These are phyloP conservation scores for Heliopora coerulea DNA, from an alignment of 92 coral and sea anemone species.

Conservation along the genomic window DNA sequence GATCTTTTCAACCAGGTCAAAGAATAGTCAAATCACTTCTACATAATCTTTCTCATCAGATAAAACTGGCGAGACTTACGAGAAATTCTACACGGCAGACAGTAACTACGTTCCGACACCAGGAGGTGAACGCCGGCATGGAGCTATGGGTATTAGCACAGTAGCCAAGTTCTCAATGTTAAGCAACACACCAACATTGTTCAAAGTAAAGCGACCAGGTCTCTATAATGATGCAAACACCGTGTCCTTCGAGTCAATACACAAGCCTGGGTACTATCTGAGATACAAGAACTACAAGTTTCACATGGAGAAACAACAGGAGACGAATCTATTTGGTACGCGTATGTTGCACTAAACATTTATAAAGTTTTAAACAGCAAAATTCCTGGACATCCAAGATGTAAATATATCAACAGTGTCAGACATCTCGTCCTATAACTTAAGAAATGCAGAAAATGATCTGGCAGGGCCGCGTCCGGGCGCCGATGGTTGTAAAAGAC, in stretches of 20 bases:
- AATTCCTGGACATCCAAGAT: too few species aligned
- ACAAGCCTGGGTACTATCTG: slow-evolving; percentile 77
- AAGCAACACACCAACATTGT: slow-evolving; percentile 47
- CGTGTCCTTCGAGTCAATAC: slow-evolving; percentile 74
- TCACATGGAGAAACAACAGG: slow-evolving; percentile 74
- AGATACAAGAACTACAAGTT: slow-evolving; percentile 95
- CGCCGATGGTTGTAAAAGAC: too few species aligned
- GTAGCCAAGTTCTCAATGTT: slow-evolving; percentile 37
- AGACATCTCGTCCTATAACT: too few species aligned
- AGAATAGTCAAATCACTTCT: too few species aligned
- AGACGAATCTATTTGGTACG: slow-evolving; percentile 86
- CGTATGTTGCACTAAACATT: neutral
- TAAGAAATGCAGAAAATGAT: too few species aligned
- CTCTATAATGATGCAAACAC: slow-evolving; percentile 77
- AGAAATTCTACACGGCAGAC: slow-evolving; percentile 38
- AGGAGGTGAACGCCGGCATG: neutral
- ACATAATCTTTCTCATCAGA: slow-evolving; percentile 7
- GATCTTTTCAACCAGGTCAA: too few species aligned
- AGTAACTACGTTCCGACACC: neutral
- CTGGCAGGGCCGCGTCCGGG: too few species aligned
- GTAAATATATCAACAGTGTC: too few species aligned
- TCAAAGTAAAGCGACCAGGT: slow-evolving; percentile 89
- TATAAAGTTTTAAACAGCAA: too few species aligned
- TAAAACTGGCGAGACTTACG: slow-evolving; percentile 25
- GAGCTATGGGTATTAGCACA: slow-evolving; percentile 29